Percentiles rank a stretch among this genome's conserved stretches.
Evolutionary conservation across 1,140 invertebrate genomes (phyloP).

Genomic region (Drosophila asahinai): DNA sequence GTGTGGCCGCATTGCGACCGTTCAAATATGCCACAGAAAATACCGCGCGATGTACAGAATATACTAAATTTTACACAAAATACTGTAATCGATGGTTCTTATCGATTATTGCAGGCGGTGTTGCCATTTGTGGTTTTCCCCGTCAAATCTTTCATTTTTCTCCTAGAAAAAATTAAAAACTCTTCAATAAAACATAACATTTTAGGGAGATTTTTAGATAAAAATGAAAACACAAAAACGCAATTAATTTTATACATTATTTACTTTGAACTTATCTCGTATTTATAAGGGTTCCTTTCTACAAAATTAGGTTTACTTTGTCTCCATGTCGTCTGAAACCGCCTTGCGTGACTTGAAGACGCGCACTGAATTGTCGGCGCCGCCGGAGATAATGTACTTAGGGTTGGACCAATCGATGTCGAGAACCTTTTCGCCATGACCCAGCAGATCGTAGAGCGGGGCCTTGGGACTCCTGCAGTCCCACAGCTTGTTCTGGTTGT

Average conservation of each 20-base stretch:
- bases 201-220: too few species aligned
- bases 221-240: neutral
- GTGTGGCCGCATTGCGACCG: constrained; percentile 3
- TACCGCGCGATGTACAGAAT: neutral
- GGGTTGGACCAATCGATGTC: constrained; percentile 97
- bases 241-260: constrained; percentile 1
- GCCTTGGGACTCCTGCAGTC: constrained; percentile 96
- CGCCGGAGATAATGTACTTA: constrained; percentile 94
- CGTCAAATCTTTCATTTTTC: too few species aligned
- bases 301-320: constrained; percentile 43
- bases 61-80: neutral
- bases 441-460: constrained; percentile 96
- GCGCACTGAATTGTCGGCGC: constrained; percentile 96
- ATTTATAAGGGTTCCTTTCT: constrained; percentile 20
- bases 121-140: too few species aligned
- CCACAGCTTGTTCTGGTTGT: constrained; percentile 97
- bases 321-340: constrained; percentile 53
- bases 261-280: constrained; percentile 33
- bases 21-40: neutral
- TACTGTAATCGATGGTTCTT: neutral
- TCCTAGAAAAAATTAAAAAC: too few species aligned
- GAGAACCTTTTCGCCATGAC: constrained; percentile 97
- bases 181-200: too few species aligned
- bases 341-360: constrained; percentile 91
- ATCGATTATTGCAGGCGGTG: neutral